Base-by-base conservation (phyloP, 2,113 vertebrate genomes). In the Scomber colias region DNA sequence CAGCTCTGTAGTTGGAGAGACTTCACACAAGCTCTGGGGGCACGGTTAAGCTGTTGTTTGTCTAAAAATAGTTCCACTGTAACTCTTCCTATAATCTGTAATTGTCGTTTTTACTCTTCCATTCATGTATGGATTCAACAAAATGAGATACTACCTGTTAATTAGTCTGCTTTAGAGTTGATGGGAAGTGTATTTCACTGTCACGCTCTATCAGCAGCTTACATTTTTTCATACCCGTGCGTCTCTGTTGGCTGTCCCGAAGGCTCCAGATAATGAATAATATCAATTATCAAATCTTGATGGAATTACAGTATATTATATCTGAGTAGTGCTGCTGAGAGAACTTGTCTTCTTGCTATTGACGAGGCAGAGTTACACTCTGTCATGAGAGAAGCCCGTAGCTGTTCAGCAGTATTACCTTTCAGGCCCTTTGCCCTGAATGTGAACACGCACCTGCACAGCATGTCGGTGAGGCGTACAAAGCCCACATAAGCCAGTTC, bases 401-500 rank as follows among this genome's bases (percentile, higher is more conserved):
- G 55, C 59, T 16, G 59, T 50, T 68, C 59, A 68, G 75, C 31
- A 63, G 73, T 81, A 68, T 90, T 80, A 82, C 60, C 45, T 87
- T 87, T 87, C 85, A 84, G 67, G 40, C 50, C 50, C 46, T 75
- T 59, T 45, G 53, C 56, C 63, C 75, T 50, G 19, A 73, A 85
- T 40, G 74, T 60, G 24, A 87, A 56, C 65, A 63, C 91, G 85
- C 82, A 95, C 98, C 97, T 98, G 95, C 96, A 96, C 49, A 99
- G 94, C 93, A 94, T 95, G 90, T 97, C 97, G 0, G 96, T 98
- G 72, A 99, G 96, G 40, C 96, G 97, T 50, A 97, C 96, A 70
- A 99, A 99, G 77, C 98, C 98, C 91, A 98, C 96, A 0, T 99
- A 99, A 13, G 98, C 98, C 93, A 99, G 84, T 88, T 99, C 98